Percentiles rank a stretch among this genome's conserved stretches.
These are phyloP conservation scores for Sinopyrophorus schimmeli DNA, from an alignment of 2,888 invertebrate genomes.

Conservation along the genomic window DNA sequence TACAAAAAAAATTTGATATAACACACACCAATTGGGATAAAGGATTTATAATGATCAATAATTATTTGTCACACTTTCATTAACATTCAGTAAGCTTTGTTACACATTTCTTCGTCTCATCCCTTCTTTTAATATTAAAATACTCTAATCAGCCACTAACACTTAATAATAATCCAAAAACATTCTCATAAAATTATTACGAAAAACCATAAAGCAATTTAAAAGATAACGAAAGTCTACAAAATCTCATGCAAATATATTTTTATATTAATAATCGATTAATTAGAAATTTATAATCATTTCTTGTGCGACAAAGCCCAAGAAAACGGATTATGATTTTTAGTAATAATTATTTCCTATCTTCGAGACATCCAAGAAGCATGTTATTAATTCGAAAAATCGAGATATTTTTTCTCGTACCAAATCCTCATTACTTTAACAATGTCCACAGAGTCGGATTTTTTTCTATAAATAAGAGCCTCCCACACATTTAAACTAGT, in stretches of 20 bases:
- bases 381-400: slow-evolving; percentile 27
- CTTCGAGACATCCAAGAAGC: slow-evolving; percentile 27
- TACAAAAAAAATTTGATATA: slow-evolving; percentile 36
- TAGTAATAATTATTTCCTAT: slow-evolving; percentile 24
- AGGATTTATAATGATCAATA: slow-evolving; percentile 38
- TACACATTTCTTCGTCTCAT: slow-evolving; percentile 41
- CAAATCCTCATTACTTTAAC: slow-evolving; percentile 24
- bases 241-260: slow-evolving; percentile 2
- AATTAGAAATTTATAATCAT: not conserved
- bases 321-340: slow-evolving; percentile 19
- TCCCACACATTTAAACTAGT: no score
- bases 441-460: slow-evolving; percentile 32
- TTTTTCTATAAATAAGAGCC: slow-evolving; percentile 18
- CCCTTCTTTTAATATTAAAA: slow-evolving; percentile 48
- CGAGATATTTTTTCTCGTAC: slow-evolving; percentile 11
- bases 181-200: slow-evolving; percentile 37
- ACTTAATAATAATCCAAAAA: slow-evolving; percentile 49
- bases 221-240: slow-evolving; percentile 12
- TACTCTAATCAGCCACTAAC: slow-evolving; percentile 53
- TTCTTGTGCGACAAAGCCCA: not conserved
- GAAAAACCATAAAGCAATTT: slow-evolving; percentile 28
- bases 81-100: slow-evolving; percentile 48
- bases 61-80: slow-evolving; percentile 43
- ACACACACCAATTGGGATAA: slow-evolving; percentile 50
- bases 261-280: slow-evolving; percentile 1